phyloP scores from a whole-genome alignment of 2,113 vertebrate species.

The Apodemus speciosus region DNA sequence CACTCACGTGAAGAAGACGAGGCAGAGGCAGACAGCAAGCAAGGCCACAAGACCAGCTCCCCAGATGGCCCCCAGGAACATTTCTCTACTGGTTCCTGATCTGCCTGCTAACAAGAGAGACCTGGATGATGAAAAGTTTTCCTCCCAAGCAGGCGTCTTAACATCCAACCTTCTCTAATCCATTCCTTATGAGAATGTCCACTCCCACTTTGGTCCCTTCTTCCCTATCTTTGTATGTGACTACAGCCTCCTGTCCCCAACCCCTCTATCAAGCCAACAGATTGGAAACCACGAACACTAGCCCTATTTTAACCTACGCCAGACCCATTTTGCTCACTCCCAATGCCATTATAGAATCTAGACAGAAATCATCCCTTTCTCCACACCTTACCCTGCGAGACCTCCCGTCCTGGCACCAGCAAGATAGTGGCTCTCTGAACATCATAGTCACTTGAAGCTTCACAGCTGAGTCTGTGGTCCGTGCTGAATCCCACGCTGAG shows the following conservation, averaged over 20 bases:
- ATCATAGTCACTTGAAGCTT: not conserved
- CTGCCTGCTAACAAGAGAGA: constrained; percentile 36
- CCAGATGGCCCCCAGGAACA: not conserved
- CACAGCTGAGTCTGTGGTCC: not conserved
- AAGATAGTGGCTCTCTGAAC: accelerated
- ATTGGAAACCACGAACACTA: not conserved
- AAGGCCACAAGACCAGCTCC: constrained; percentile 42
- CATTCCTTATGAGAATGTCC: accelerated
- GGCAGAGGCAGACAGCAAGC: not conserved
- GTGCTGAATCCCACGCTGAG: accelerated
- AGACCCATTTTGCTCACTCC: not conserved
- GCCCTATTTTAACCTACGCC: not conserved
- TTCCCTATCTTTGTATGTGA: not conserved
- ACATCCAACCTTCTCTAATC: not conserved
- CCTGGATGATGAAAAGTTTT: not conserved
- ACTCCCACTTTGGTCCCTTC: not conserved
- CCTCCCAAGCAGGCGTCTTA: not conserved
- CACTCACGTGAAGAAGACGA: constrained; percentile 54
- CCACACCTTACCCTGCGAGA: not conserved
- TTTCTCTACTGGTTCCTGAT: not conserved
- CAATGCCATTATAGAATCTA: not conserved
- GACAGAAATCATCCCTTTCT: accelerated
- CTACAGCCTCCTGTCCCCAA: not conserved
- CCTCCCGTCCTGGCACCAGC: not conserved
- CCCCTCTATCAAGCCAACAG: not conserved